Evolutionary conservation across 1,140 invertebrate genomes (phyloP).

Genomic region (Thalassaphorura encarpata): DNA sequence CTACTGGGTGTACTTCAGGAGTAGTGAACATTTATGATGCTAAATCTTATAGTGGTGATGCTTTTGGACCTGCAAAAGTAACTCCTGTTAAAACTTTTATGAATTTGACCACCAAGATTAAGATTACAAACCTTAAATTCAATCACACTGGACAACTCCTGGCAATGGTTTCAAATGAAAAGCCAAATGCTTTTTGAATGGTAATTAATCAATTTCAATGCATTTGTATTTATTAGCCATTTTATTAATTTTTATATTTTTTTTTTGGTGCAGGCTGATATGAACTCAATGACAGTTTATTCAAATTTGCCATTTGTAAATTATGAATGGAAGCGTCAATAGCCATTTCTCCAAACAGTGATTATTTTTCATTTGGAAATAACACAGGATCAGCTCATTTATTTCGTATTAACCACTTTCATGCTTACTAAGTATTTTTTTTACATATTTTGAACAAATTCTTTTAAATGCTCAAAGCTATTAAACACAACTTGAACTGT

Average conservation of each 20-base stretch:
- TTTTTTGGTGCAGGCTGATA: conserved; percentile 52
- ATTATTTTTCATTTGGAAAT: conserved; percentile 57
- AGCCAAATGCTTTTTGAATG: conserved; percentile 64
- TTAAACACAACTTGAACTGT: too few relatives aligned
- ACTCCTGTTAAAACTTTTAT: conserved; percentile 56
- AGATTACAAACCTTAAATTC: conserved; percentile 61
- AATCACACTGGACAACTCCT: conserved; percentile 83
- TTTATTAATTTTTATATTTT: conserved; percentile 7
- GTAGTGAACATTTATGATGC: conserved; percentile 76
- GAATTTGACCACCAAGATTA: conserved; percentile 73
- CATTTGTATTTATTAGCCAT: conserved; percentile 2
- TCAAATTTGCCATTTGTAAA: conserved; percentile 65
- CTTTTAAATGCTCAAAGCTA: too few relatives aligned
- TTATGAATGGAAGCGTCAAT: conserved; percentile 43
- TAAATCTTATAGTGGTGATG: conserved; percentile 38
- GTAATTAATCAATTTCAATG: too few relatives aligned
- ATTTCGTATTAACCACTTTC: conserved; percentile 36
- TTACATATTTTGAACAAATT: too few relatives aligned
- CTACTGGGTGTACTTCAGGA: conserved; percentile 72
- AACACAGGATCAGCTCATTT: conserved; percentile 51
- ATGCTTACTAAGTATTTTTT: conserved; percentile 24
- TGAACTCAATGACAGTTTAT: conserved; percentile 66
- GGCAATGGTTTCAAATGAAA: conserved; percentile 56
- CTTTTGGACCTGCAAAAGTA: conserved; percentile 39
- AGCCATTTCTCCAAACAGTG: conserved; percentile 64